Evolutionary conservation across 2,113 vertebrate genomes (phyloP).

Genomic region (Ophthalmotilapia sp.): DNA sequence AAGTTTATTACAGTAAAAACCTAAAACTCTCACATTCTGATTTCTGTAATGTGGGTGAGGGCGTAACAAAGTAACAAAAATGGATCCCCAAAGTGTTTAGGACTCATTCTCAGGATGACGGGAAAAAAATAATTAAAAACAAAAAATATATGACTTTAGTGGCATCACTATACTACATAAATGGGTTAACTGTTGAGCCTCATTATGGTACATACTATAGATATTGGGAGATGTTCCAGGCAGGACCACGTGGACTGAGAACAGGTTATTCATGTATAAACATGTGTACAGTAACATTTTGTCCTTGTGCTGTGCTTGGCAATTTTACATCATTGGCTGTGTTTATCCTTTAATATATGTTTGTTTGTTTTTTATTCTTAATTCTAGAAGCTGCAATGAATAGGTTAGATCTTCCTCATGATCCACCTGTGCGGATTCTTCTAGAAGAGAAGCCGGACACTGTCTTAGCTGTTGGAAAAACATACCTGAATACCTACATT

Average conservation of each 20-base stretch:
- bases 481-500: background rate
- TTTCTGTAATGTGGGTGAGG: background rate
- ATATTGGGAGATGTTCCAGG: background rate
- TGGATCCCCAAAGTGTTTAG: background rate
- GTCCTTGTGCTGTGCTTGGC: accelerated
- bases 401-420: background rate
- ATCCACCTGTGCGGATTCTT: background rate
- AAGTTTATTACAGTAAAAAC: background rate
- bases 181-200: background rate
- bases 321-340: background rate
- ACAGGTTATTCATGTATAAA: background rate
- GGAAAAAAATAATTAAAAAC: background rate
- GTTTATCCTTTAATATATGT: background rate
- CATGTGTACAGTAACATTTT: background rate
- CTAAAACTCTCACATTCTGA: background rate
- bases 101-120: background rate
- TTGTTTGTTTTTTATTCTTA: background rate
- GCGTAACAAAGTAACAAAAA: background rate
- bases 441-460: accelerated
- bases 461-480: background rate
- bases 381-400: background rate
- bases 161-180: background rate
- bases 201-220: accelerated
- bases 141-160: background rate
- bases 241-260: background rate